phyloP scores from a whole-genome alignment of 2,113 vertebrate genomes.

The Heterochromis multidens region DNA sequence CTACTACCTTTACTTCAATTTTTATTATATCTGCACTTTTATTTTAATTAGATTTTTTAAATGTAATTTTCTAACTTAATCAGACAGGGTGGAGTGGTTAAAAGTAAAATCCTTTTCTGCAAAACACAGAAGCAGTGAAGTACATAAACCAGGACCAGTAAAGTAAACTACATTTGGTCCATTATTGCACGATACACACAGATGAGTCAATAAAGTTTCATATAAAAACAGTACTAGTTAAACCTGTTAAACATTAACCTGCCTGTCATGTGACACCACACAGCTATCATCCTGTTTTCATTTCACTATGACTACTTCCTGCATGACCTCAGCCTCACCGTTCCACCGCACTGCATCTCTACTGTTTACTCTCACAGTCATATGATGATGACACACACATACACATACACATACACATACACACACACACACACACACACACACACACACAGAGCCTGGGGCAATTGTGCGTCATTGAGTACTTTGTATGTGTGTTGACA shows the following conservation, averaged over 20 bases:
- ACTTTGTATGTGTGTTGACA: neutral
- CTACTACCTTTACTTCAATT: neutral
- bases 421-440: slow-evolving; percentile 9
- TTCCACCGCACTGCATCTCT: neutral
- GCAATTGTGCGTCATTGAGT: neutral
- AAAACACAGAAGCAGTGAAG: neutral
- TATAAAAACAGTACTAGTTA: neutral
- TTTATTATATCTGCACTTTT: neutral
- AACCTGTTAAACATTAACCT: neutral
- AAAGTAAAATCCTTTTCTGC: neutral
- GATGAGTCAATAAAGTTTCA: neutral
- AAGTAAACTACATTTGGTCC: neutral
- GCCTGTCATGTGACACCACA: neutral
- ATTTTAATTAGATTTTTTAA: neutral
- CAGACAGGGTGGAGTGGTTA: neutral
- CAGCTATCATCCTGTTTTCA: neutral
- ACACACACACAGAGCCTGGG: neutral
- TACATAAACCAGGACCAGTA: rapidly evolving
- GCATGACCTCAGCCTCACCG: slow-evolving; percentile 54
- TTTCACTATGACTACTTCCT: slow-evolving; percentile 54
- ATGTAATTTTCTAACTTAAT: neutral
- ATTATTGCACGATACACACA: neutral
- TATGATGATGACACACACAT: slow-evolving; percentile 35
- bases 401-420: neutral
- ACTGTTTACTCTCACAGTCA: slow-evolving; percentile 59